A percentile compares a stretch with the other conserved stretches of the same genome.
phyloP scores from a whole-genome alignment of 2,797 vertebrate genomes.

The Notolabrus celidotus region DNA sequence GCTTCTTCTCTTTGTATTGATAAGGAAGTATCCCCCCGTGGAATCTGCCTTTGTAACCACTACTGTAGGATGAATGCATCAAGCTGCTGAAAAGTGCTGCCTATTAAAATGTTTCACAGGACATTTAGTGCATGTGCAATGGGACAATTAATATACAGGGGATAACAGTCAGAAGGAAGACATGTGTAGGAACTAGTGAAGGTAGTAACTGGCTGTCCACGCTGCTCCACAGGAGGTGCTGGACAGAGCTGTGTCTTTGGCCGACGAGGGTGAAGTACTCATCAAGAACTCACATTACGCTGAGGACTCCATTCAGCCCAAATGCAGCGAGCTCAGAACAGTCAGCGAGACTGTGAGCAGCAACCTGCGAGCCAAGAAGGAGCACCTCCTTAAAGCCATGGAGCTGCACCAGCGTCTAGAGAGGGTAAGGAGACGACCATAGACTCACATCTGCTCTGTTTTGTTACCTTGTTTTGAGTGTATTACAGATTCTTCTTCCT shows the following conservation, averaged over 20 bases:
- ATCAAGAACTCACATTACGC: constrained; percentile 94
- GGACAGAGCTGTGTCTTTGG: constrained; percentile 84
- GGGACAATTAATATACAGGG: no score
- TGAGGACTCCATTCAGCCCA: constrained; percentile 94
- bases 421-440: constrained; percentile 80
- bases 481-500: constrained; percentile 6
- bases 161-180: neutral
- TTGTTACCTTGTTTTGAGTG: neutral
- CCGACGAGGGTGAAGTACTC: constrained; percentile 87
- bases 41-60: no score
- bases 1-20: no score
- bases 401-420: constrained; percentile 92
- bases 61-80: no score
- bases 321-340: constrained; percentile 90
- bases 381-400: constrained; percentile 89
- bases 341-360: constrained; percentile 82
- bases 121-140: no score
- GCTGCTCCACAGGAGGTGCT: constrained; percentile 85
- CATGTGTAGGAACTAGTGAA: neutral
- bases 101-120: no score
- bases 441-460: neutral
- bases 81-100: no score
- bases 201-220: neutral
- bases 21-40: no score
- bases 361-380: constrained; percentile 81